Evolutionary conservation across 2,888 invertebrate species (phyloP).

Genomic region (Drosophila neoperkinsi): DNA sequence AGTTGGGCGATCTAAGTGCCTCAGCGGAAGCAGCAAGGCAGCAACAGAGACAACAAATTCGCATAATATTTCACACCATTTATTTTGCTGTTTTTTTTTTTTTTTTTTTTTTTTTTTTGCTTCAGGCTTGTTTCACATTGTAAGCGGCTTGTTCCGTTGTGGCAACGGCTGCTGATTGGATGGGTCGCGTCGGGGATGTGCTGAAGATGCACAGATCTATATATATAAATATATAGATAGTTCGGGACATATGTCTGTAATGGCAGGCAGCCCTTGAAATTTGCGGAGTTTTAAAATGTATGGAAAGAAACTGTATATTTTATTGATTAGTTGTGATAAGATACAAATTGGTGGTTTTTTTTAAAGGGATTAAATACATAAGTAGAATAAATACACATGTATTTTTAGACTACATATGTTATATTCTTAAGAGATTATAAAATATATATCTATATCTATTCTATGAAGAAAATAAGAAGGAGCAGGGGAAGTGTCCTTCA

Average conservation of each 20-base stretch:
- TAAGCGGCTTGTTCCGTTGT: conserved; percentile 63
- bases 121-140: conserved; percentile 44
- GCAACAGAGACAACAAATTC: conserved; percentile 53
- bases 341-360: background rate
- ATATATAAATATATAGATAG: conserved; percentile 15
- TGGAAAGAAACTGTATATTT: background rate
- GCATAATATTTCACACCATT: conserved; percentile 82
- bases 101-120: conserved; percentile 7
- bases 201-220: conserved; percentile 3
- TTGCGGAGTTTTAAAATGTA: conserved; percentile 30
- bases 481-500: background rate
- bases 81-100: conserved; percentile 25
- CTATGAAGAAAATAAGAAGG: background rate
- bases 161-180: conserved; percentile 41
- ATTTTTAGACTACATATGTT: background rate
- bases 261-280: conserved; percentile 25
- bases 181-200: background rate
- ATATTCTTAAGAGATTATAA: background rate
- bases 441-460: background rate
- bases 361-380: background rate
- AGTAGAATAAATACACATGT: background rate
- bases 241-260: conserved; percentile 51
- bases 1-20: background rate
- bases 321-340: background rate
- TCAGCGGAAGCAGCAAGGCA: conserved; percentile 2